Base-by-base conservation (phyloP, 2,113 vertebrate species). In the Xenopus laevis region DNA sequence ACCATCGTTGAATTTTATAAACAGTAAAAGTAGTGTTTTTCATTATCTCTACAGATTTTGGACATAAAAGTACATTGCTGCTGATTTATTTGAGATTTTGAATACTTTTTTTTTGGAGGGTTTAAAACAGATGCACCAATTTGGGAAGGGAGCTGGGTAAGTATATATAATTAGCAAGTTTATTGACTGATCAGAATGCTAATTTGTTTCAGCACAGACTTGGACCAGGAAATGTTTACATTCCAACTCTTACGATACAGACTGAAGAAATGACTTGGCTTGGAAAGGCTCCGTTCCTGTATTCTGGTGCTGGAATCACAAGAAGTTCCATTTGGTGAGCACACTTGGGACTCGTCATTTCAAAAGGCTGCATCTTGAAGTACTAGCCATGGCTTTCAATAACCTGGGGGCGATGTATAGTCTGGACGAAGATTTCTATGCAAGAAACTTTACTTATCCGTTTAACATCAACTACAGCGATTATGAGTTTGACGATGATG, bases 401-500 rank as follows among this genome's bases (percentile, higher is more conserved):
- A 89, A 78, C 8, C 77, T 89, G 13, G 82, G 86, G 15, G 81
- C 84, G 10, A 85, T 83, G 74, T 87, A 89, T 64, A 82, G 77
- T 65, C 82, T 84, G 0, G 77, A 80, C 0, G 80, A 81, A 2
- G 84, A 86, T 44, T 78, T 79, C 57, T 45, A 80, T 23, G 77
- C 82, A 40, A 77, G 40, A 1, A 87, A 85, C 30, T 81, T 87
- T 52, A 71, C 87, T 27, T 81, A 90, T 21, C 85, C 89, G 3
- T 89, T 90, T 76, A 84, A 90, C 68, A 88, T 92, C 78, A 90
- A 78, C 74, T 93, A 92, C 27, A 87, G 91, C 0, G 93, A 98
- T 71, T 99, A 99, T 0, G 95, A 95, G 53, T 79, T 94, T 40
- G 84, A 90, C 30, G 94, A 94, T 40, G 96, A 94, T 0, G 94